Conservation (phyloP, 1,140 invertebrate genomes). For the Micrasema minimum region DNA sequence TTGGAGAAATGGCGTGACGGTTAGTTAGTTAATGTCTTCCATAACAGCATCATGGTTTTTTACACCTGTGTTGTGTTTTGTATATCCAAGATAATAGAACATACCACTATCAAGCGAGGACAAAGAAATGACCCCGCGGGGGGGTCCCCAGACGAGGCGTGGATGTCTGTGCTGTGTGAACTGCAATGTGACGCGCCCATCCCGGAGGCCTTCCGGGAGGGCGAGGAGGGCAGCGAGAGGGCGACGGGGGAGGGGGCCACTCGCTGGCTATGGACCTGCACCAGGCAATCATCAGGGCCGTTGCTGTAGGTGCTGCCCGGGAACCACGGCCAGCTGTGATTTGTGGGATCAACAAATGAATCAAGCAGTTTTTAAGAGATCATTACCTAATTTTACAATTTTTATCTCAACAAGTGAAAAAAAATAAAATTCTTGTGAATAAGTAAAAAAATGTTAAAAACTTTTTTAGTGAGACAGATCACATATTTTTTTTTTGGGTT, state of each 20-base stretch:
- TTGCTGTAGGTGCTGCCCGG: slow-evolving; percentile 90
- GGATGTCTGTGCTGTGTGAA: slow-evolving; percentile 98
- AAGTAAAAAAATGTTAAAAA: too few species aligned
- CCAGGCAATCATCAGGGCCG: slow-evolving; percentile 86
- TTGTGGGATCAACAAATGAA: slow-evolving; percentile 92
- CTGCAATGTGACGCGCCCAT: slow-evolving; percentile 93
- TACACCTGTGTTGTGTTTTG: too few species aligned
- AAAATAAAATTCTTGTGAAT: too few species aligned
- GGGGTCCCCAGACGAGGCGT: too few species aligned
- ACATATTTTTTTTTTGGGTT: too few species aligned
- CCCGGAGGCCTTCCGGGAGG: slow-evolving; percentile 84
- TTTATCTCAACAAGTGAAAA: too few species aligned
- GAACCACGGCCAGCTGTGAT: slow-evolving; percentile 95
- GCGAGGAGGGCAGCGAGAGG: slow-evolving; percentile 69
- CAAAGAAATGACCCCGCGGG: slow-evolving; percentile 90
- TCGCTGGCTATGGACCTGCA: slow-evolving; percentile 87
- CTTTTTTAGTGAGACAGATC: too few species aligned
- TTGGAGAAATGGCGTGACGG: too few species aligned
- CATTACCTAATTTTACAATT: too few species aligned
- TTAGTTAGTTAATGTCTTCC: too few species aligned
- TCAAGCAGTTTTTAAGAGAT: too few species aligned
- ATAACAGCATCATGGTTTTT: too few species aligned
- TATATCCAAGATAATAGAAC: slow-evolving; percentile 87
- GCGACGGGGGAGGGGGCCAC: slow-evolving; percentile 68
- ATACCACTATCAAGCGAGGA: slow-evolving; percentile 98